Evolutionary conservation across 2,113 vertebrate genomes (phyloP), one percentile per base, ranked within the genome.

Genomic region (Tupaia tana): DNA sequence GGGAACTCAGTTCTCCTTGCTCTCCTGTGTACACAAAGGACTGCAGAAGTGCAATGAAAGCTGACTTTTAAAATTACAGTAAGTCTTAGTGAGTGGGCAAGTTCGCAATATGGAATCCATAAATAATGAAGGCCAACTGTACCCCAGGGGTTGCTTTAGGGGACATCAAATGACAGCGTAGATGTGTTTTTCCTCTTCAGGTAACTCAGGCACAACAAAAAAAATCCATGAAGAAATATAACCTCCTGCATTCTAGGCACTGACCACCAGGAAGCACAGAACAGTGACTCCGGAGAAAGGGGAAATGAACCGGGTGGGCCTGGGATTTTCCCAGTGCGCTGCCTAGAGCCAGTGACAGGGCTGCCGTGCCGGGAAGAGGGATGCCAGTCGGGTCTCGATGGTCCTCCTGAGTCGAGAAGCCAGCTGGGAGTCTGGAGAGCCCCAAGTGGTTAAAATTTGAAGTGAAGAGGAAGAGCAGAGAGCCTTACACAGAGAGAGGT

Each of bases 141-240:
- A 66, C 12, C 7, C 4, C 59, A 43, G 3, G 63, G 4, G 43
- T 58, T 15, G 7, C 70, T 69, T 34, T 64, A 71, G 31, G 75
- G 34, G n/a, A 54, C 12, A 12, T 27, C n/a, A 56, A 43, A 16
- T 34, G n/a, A 14, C 71, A 66, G 70, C 31, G 19, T 27, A 77
- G 69, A 83, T 66, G 18, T 24, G 9, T 6, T 94, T 92, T 89
- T 92, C 59, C 27, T 89, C 74, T 52, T 87, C 80, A 59, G 84
- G 22, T 79, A 78, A 77, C 59, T 56, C 27, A 74, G 64, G 15
- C n/a, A 2, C 31, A 71, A 61, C 66, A n/a, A 25, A 89, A 25
- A 89, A 85, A 89, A 27, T 20, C 73, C 7, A 1, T 11, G 11
- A 81, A 71, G 56, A 54, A 75, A 70, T 10, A 73, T 6, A 87